Evolutionary conservation across 2,888 invertebrate genomes (phyloP).

Genomic region (Taphrorychus bicolor): DNA sequence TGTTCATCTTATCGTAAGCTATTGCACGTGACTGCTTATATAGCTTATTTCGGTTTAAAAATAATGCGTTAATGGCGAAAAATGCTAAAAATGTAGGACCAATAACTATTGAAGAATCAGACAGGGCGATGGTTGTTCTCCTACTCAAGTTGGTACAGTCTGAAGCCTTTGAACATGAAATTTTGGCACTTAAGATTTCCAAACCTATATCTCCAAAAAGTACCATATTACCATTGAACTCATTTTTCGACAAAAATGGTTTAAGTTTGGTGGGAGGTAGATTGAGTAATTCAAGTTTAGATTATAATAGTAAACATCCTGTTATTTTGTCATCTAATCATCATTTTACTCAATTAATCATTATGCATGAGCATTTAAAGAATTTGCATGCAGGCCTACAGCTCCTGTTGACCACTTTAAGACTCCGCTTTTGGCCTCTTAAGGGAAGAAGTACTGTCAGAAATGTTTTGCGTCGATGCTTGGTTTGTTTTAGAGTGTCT

Average conservation of each 20-base stretch:
- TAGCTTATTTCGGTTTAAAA: background rate
- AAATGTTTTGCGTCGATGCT: slow-evolving; percentile 24
- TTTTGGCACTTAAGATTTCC: background rate
- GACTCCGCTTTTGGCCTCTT: slow-evolving; percentile 38
- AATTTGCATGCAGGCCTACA: slow-evolving; percentile 39
- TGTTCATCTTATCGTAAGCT: background rate
- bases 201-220: slow-evolving; percentile 14
- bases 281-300: slow-evolving; percentile 27
- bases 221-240: slow-evolving; percentile 22
- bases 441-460: slow-evolving; percentile 26
- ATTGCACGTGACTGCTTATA: background rate
- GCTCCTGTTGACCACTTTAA: slow-evolving; percentile 25
- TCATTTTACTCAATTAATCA: slow-evolving; percentile 33
- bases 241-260: slow-evolving; percentile 28
- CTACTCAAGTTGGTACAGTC: background rate
- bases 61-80: background rate
- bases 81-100: background rate
- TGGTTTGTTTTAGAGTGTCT: slow-evolving; percentile 34
- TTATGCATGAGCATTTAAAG: slow-evolving; percentile 32
- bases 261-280: slow-evolving; percentile 41
- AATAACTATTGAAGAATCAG: background rate
- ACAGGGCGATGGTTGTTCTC: background rate
- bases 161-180: slow-evolving; percentile 26
- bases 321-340: slow-evolving; percentile 33
- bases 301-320: slow-evolving; percentile 29